phyloP scores from a whole-genome alignment of 2,888 invertebrate genomes.

The Drosophila paranaensis region DNA sequence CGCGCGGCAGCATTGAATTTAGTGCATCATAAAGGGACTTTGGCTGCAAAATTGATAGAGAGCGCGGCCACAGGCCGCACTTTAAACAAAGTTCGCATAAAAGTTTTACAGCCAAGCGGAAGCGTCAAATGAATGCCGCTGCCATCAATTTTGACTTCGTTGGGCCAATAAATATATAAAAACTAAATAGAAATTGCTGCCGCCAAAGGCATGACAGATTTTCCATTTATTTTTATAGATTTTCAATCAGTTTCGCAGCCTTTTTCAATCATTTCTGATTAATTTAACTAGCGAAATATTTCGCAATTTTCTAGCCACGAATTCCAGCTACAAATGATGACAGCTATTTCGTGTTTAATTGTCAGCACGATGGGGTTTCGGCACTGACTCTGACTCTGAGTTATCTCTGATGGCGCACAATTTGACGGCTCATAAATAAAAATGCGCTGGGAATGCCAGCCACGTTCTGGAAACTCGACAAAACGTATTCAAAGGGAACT shows the following conservation, averaged over 20 bases:
- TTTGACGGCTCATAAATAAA: slow-evolving; percentile 70
- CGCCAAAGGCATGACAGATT: neutral
- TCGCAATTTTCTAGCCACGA: neutral
- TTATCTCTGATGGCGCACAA: slow-evolving; percentile 61
- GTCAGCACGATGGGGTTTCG: no score
- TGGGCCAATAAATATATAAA: neutral
- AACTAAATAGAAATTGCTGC: no score
- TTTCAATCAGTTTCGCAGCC: neutral
- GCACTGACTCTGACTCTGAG: slow-evolving; percentile 12
- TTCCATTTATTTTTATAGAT: neutral
- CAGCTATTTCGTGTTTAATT: slow-evolving; percentile 59
- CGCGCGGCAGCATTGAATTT: slow-evolving; percentile 40
- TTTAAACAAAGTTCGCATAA: slow-evolving; percentile 48
- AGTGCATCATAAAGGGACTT: slow-evolving; percentile 60
- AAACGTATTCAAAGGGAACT: slow-evolving; percentile 13
- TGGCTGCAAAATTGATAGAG: neutral
- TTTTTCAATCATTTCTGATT: neutral
- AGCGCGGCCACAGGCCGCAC: neutral
- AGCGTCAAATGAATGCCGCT: slow-evolving; percentile 31
- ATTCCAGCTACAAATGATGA: slow-evolving; percentile 28
- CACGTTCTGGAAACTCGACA: neutral
- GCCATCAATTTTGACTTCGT: neutral
- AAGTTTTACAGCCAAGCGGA: slow-evolving; percentile 35
- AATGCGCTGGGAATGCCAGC: slow-evolving; percentile 16
- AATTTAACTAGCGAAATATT: neutral